Percentiles rank a stretch among this genome's conserved stretches.
Conservation (phyloP, 2,113 vertebrate genomes). For the Rhinoderma darwinii region DNA sequence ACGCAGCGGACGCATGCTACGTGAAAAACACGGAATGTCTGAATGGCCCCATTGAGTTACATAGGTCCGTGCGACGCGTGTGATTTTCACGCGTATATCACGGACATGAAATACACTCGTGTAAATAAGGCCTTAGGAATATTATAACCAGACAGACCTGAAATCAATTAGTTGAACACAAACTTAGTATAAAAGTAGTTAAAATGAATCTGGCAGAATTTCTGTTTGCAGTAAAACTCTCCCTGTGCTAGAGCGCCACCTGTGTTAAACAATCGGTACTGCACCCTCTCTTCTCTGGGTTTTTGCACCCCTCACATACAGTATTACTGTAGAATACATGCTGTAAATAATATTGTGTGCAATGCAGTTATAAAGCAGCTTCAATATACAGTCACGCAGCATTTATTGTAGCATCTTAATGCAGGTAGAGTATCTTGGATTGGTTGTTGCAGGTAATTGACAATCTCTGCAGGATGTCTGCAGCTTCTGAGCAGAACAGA, state of each 20-base stretch:
- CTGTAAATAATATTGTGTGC: neutral
- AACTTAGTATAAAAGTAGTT: neutral
- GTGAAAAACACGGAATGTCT: too few relatives aligned
- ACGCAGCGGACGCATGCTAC: too few relatives aligned
- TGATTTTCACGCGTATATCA: too few relatives aligned
- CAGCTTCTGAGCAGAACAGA: neutral
- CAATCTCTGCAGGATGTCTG: neutral
- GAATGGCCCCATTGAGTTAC: too few relatives aligned
- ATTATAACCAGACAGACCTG: slow-evolving; percentile 46
- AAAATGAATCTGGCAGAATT: neutral
- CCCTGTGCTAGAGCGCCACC: slow-evolving; percentile 53
- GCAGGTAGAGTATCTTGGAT: neutral
- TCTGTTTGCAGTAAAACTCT: neutral
- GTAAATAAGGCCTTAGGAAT: too few relatives aligned
- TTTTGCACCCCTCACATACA: neutral
- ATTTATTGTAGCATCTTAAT: neutral
- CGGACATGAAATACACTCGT: too few relatives aligned
- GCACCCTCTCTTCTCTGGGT: neutral
- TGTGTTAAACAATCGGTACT: slow-evolving; percentile 1
- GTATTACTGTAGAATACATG: neutral
- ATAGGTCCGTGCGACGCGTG: too few relatives aligned
- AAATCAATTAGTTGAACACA: slow-evolving; percentile 48
- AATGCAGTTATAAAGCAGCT: neutral
- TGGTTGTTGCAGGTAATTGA: neutral
- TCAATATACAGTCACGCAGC: neutral